Evolutionary conservation across 2,113 vertebrate genomes (phyloP), one percentile per base, ranked within the genome.

Genomic region (Oenanthe melanoleuca): DNA sequence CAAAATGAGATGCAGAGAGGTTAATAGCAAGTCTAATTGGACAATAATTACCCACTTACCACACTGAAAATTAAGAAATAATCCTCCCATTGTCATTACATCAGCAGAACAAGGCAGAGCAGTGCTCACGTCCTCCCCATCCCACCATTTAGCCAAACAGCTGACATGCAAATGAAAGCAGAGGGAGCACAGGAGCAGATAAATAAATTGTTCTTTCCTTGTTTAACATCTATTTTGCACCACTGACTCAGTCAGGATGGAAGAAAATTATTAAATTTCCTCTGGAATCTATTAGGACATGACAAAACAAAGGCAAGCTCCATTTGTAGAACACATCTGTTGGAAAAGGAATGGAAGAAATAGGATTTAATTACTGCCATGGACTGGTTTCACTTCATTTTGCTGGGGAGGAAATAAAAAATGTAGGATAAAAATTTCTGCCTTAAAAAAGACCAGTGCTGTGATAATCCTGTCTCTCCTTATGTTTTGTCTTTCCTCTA

Each of bases 11-110:
- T 82, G 92, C 85, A 88, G 89, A 63, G 94, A 97, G 94, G 94
- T 95, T 97, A 95, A 96, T 63, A 96, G 94, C 89, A 74, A 96
- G 91, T 63, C 91, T 96, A 96, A 97, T 96, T 96, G 91, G 94
- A 92, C 94, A 95, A 85, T 94, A 96, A 96, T 96, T 95, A 93
- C 74, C 86, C 91, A 95, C 95, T 96, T 97, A 96, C 89, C 77
- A 91, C 59, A 26, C 66, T 83, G 94, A 49, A 94, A 96, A 96
- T 96, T 93, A 97, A 96, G 96, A 95, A 97, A 93, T 94, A 95
- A 95, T 95, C 94, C 93, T 93, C 85, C 89, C 78, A 70, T 93
- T 96, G 93, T 96, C 96, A 64, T 92, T 89, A 82, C 86, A 92
- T 92, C 86, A 94, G 86, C 89, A 91, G 89, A 96, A 96, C 56